Base-by-base conservation (phyloP, 2,888 invertebrate genomes). In the Plemyria rubiginata region DNA sequence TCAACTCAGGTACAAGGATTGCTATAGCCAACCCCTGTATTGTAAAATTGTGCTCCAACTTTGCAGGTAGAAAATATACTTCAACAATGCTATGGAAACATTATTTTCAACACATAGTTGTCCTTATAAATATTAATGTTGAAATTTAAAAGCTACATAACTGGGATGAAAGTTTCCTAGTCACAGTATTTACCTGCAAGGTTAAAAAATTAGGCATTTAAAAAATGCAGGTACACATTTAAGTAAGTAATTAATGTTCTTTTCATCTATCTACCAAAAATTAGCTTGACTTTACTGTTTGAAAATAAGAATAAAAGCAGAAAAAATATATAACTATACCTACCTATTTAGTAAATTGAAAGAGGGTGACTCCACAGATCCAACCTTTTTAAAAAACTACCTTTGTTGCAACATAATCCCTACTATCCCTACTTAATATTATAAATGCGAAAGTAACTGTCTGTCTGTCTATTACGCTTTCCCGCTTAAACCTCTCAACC, bases 171-270 rank as follows among this genome's bases (percentile, higher is more conserved):
- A 48, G 29, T 22, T 32, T 22, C 3, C 22, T 22, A 3, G 22
- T 22, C 6, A 43, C n/a, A 36, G 16, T 43, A 51, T 9, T 45
- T 54, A 57, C 62, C 62, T 57, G 57, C 54, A 62, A 45, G n/a
- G 53, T 57, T 57, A 50, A n/a, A 45, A 38, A 36, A 12, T 36
- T 49, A 29, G 22, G 22, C 3, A 22, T 22, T 22, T 45, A 50
- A 12, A 29, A 11, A 28, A 16, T 22, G 62, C 54, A 6, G 45
- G 56, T 64, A 60, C 55, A 60, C 60, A 56, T 63, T 45, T 45
- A 45, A 16, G 9, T 43, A n/a, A n/a, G n/a, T n/a, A n/a, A n/a
- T n/a, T n/a, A n/a, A 41, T n/a, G 40, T 15, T 43, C 7, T 7
- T 3, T 8, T 7, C 36, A 38, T 38, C 4, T 38, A 9, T 2